phyloP scores from a whole-genome alignment of 2,797 vertebrate genomes.

The Momotus momota region DNA sequence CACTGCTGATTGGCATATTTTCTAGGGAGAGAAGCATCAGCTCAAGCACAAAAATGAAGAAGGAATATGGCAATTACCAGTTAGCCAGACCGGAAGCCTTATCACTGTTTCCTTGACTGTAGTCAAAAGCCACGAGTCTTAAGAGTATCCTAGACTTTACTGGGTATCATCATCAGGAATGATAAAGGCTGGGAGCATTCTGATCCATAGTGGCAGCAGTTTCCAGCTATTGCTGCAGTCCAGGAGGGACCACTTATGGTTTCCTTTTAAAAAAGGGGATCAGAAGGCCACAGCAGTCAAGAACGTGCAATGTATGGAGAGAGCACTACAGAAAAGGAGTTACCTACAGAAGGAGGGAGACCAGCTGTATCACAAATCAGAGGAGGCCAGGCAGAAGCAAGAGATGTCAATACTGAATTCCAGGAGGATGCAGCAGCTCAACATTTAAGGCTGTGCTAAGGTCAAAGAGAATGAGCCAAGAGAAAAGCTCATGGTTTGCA shows the following conservation, averaged over 20 bases:
- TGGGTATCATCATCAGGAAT: background rate
- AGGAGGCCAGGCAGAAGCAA: background rate
- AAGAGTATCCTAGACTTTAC: background rate
- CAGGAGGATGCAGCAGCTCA: conserved; percentile 18
- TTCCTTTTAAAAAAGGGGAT: background rate
- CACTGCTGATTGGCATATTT: background rate
- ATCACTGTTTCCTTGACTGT: background rate
- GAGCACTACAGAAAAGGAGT: background rate
- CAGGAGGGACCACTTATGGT: background rate
- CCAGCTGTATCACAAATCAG: background rate
- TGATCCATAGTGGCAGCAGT: background rate
- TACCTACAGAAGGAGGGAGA: background rate
- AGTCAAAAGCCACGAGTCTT: background rate
- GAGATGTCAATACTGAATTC: background rate
- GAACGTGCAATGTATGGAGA: background rate
- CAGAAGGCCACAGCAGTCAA: background rate
- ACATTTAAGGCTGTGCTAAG: background rate
- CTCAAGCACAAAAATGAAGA: background rate
- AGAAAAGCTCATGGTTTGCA: conserved; percentile 38
- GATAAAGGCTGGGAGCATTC: background rate
- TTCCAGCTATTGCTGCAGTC: background rate
- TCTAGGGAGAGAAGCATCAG: background rate
- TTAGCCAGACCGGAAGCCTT: background rate
- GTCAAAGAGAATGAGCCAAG: conserved; percentile 8
- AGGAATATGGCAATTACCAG: background rate